Conservation (phyloP, 2,113 vertebrate species). For the Rhea pennata region DNA sequence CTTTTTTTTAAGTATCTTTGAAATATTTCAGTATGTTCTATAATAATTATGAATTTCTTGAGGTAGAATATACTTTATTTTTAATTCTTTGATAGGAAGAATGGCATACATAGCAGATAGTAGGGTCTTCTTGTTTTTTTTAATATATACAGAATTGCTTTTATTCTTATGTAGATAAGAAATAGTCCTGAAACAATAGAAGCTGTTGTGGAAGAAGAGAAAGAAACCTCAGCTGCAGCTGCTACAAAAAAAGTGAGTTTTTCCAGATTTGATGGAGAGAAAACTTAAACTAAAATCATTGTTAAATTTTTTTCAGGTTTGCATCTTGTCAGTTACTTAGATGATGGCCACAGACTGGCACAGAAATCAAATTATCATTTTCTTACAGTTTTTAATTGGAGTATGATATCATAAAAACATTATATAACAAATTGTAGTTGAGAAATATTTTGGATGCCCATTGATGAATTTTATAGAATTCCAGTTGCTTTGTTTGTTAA, state of each 20-base stretch:
- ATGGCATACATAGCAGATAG: not conserved
- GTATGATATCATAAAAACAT: not conserved
- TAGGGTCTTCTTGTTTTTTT: not conserved
- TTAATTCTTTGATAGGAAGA: not conserved
- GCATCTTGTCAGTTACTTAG: not conserved
- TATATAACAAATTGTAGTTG: not conserved
- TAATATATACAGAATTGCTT: not conserved
- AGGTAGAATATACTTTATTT: not conserved
- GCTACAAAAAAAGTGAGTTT: slow-evolving; percentile 68
- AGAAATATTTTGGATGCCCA: not conserved
- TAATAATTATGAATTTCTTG: not conserved
- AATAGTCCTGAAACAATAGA: slow-evolving; percentile 78
- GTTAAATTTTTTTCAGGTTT: not conserved
- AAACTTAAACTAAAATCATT: not conserved
- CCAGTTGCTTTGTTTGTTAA: not conserved
- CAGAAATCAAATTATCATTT: not conserved
- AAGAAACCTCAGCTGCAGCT: slow-evolving; percentile 50
- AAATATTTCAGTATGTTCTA: not conserved
- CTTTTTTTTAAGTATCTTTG: not conserved
- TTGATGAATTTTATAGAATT: not conserved
- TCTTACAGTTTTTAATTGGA: not conserved
- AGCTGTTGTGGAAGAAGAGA: slow-evolving; percentile 69
- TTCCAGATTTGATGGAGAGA: not conserved
- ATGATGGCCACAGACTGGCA: not conserved
- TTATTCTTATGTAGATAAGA: slow-evolving; percentile 56